Base-by-base conservation (phyloP, 1,140 invertebrate species). In the Caenorhabditis tropicalis region DNA sequence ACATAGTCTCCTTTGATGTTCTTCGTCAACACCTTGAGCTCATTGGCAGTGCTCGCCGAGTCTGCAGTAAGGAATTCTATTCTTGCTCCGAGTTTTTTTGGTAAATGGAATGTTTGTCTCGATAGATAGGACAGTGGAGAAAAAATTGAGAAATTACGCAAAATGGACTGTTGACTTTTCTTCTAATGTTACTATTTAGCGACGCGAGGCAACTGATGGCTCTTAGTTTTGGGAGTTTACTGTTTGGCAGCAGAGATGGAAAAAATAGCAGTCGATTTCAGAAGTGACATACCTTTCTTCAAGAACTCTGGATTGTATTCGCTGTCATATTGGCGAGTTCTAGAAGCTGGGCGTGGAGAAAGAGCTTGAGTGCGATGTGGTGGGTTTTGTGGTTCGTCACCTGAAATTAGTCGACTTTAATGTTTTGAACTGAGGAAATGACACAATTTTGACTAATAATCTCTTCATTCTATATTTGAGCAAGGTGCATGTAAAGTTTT, bases 21-120 rank as follows among this genome's bases (percentile, higher is more conserved):
- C 21, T 65, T 70, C 29, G 74, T 84, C n/a, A 51, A 39, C 39
- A 84, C 83, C 53, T 39, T 74, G n/a, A 84, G 79, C 39, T 81
- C 79, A 48, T 81, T 56, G 48, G 48, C 51, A 74, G 16, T 74
- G 36, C 65, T 43, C 21, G 65, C 65, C 65, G 36, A 74, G n/a
- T 74, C 65, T 74, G 65, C 29, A 65, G 33, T 74, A 43, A 74
- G 33, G 36, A 43, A 43, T 74, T 74, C 36, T 74, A 74, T 74
- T 74, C 43, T 24, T 43, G 36, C 65, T 24, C 29, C 65, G 65
- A 74, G 33, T 74, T 74, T 24, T 21, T 51, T 43, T 6, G 19
- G 12, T 74, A 46, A 74, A 74, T 74, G 65, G 36, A 74, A 74
- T 74, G 65, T 74, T 74, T 74, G 65, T 29, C 21, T 56, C 15